Base-by-base conservation (phyloP, 2,797 vertebrate genomes). In the Sebastes hopkinsi region DNA sequence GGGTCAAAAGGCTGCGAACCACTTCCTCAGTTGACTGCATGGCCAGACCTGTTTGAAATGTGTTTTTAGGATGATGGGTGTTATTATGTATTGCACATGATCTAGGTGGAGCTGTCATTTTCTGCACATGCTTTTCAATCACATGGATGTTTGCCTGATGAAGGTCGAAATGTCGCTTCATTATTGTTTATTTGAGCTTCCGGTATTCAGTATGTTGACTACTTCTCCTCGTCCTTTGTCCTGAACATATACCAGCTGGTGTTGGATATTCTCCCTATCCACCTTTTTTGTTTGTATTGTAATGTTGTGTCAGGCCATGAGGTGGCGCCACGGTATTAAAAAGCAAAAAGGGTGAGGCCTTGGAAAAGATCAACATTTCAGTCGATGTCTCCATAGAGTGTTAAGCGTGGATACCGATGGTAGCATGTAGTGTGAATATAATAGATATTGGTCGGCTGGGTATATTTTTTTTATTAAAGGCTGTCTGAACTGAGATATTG, bases 331-430 rank as follows among this genome's bases (percentile, higher is more conserved):
- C 73, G 11, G 59, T 22, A 54, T 76, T 16, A 72, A 36, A 87
- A 83, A 86, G 38, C 8, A 72, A 87, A 73, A 79, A 27, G 87
- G 88, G 83, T 88, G 90, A 89, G 88, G 91, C 64, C 42, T 27
- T 14, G 13, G 64, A 68, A 23, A 56, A 58, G 30, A 81, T 7
- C n/a, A 79, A 68, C 72, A 77, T 54, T 72, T 69, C 89, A 77
- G 80, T 70, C 5, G 54, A 65, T 42, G 85, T 50, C 67, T 86
- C 75, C 18, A 54, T 13, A 5, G 54, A 36, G 42, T 50, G 8
- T 36, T 3, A 10, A 11, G 29, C 14, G 10, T 72, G 6, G 18
- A 54, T 12, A 25, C 6, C 6, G 1, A 2, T 25, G 23, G 9
- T 13, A 14, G 16, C 14, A n/a, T 52, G 9, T 11, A 8, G 16